Evolutionary conservation across 2,113 vertebrate genomes (phyloP).

Genomic region (Pangasianodon gigas): DNA sequence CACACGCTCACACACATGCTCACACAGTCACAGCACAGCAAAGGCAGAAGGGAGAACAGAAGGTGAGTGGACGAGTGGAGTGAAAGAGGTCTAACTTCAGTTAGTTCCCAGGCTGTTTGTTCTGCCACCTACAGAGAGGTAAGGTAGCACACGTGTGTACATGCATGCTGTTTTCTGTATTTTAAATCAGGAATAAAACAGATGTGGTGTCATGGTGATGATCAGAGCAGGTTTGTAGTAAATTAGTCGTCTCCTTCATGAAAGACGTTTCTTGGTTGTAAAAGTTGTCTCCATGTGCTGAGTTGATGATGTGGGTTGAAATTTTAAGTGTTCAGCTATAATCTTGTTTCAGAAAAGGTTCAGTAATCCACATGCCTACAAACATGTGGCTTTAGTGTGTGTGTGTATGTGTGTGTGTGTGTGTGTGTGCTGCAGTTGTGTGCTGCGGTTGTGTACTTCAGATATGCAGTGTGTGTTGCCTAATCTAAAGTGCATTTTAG

Average conservation of each 20-base stretch:
- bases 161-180: not conserved
- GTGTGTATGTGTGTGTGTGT: not conserved
- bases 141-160: conserved; percentile 32
- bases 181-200: not conserved
- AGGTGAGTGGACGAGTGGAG: conserved; percentile 1
- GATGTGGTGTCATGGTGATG: not conserved
- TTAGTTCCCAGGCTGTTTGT: not conserved
- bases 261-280: not conserved
- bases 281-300: not conserved
- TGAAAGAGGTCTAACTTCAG: conserved; percentile 22
- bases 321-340: not conserved
- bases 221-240: not conserved
- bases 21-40: not conserved
- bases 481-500: not conserved
- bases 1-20: conserved; percentile 27
- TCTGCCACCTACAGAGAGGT: conserved; percentile 6
- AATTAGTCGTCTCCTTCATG: not conserved
- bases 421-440: not conserved
- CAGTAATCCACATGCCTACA: not conserved
- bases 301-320: not conserved
- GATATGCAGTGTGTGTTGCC: not conserved
- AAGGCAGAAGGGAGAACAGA: conserved; percentile 13
- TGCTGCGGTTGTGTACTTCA: not conserved
- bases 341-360: not conserved
- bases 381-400: not conserved